Evolutionary conservation across 2,888 invertebrate genomes (phyloP), one percentile per base, ranked within the genome.

Genomic region (Pemphredon lugubris): DNA sequence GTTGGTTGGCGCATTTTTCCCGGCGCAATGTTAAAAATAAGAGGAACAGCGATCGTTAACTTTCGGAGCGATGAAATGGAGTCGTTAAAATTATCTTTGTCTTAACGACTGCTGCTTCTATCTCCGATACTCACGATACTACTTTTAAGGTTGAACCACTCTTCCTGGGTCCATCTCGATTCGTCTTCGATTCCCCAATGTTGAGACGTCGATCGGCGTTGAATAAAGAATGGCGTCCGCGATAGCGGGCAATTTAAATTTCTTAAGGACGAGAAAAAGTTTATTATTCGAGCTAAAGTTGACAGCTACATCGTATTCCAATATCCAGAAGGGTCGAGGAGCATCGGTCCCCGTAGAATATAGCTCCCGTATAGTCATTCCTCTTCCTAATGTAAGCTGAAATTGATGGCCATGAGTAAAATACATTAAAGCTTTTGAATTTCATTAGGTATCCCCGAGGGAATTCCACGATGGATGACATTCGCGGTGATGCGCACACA

Each of bases 241-340:
- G 54, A 74, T 64, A 58, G 71, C 64, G 32, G 42, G 63, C 63
- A 75, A 74, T 70, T 67, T 64, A 75, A 78, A 75, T 68, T 63
- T 78, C 71, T 45, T 44, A 14, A 26, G 21, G 23, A 44, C 47
- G 48, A 53, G 58, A 64, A 51, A 71, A 72, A 73, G 71, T 71
- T 74, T 74, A 79, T 79, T 74, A 79, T 79, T 64, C 66, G 42
- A 63, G 48, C 50, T 47, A 54, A 77, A 68, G 74, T 78, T 79
- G 76, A 77, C 75, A 69, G 77, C 70, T 72, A 72, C 78, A 71
- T 64, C 76, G 71, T 78, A 77, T 77, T 81, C 71, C 77, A 74
- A 81, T 81, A 81, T 81, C 77, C 50, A 14, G 47, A 58, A 51
- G 51, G 71, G 72, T 69, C 72, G 69, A 61, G 65, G 59, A 59